Conservation (phyloP, 1,140 invertebrate species). For the Zaprionus ornatus region DNA sequence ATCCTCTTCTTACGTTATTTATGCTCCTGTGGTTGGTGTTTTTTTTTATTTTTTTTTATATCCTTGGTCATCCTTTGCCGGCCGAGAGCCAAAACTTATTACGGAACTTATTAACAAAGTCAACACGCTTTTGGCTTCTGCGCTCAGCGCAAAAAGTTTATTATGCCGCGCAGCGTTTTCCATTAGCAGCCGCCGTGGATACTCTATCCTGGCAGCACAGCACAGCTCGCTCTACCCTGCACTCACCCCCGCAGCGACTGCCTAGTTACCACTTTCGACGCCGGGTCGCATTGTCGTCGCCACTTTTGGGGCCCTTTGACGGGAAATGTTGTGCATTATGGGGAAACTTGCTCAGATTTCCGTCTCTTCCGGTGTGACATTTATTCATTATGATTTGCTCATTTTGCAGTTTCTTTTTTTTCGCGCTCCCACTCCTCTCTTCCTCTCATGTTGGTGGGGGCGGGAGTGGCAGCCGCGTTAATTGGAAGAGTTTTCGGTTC, state of each 20-base stretch:
- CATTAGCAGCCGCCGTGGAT: conserved; percentile 47
- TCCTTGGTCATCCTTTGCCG: conserved; percentile 45
- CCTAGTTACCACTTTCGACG: conserved; percentile 1
- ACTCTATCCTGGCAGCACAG: neutral
- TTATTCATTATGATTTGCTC: conserved; percentile 82
- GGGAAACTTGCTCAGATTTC: conserved; percentile 61
- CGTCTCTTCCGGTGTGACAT: conserved; percentile 78
- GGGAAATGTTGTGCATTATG: conserved; percentile 66
- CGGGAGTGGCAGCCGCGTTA: conserved; percentile 43
- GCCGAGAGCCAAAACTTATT: conserved; percentile 60
- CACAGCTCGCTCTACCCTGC: neutral
- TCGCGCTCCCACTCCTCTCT: no score
- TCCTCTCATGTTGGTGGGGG: no score
- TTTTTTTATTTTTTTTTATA: conserved; percentile 30
- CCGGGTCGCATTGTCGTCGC: conserved; percentile 34
- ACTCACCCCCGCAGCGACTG: neutral
- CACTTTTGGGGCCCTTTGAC: conserved; percentile 50
- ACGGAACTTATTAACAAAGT: conserved; percentile 81
- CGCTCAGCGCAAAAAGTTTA: conserved; percentile 54
- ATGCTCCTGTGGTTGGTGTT: conserved; percentile 55
- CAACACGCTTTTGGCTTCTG: conserved; percentile 62
- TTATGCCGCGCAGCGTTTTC: conserved; percentile 73
- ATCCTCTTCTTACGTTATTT: conserved; percentile 58
- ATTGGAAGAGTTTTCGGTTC: conserved; percentile 62
- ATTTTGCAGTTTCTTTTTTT: conserved; percentile 53